Evolutionary conservation across 2,797 vertebrate species (phyloP).

Genomic region (Sardinella longiceps): DNA sequence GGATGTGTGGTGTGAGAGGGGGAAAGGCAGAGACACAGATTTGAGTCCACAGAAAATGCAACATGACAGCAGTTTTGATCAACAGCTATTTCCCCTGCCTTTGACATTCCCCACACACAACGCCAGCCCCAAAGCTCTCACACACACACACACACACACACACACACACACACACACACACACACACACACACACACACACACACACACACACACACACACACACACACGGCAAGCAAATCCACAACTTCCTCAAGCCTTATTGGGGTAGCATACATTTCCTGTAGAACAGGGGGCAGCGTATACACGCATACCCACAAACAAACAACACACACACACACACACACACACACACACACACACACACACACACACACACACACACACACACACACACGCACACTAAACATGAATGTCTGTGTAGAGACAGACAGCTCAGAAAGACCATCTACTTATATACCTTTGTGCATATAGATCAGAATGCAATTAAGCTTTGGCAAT

Average conservation of each 20-base stretch:
- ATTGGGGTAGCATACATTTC: background rate
- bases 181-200: background rate
- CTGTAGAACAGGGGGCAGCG: background rate
- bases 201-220: background rate
- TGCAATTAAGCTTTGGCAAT: too few species aligned
- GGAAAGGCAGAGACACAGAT: conserved; percentile 65
- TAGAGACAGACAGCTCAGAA: too few species aligned
- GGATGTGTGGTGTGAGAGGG: conserved; percentile 67
- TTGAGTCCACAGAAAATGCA: conserved; percentile 75
- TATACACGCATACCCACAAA: too few species aligned
- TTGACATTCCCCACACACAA: conserved; percentile 69
- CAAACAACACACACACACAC: too few species aligned
- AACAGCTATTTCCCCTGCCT: conserved; percentile 65
- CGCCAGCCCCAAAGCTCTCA: background rate
- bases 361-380: too few species aligned
- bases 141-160: conserved; percentile 7
- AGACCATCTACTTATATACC: too few species aligned
- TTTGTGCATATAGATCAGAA: too few species aligned
- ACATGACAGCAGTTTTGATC: conserved; percentile 78
- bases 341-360: too few species aligned
- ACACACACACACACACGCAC: too few species aligned
- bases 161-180: conserved; percentile 46
- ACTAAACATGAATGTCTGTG: too few species aligned
- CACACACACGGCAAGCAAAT: background rate
- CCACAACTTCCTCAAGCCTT: background rate